A percentile compares a stretch with the other conserved stretches of the same genome.
Evolutionary conservation across 2,113 vertebrate genomes (phyloP).

Genomic region (Australoheros scitulus): DNA sequence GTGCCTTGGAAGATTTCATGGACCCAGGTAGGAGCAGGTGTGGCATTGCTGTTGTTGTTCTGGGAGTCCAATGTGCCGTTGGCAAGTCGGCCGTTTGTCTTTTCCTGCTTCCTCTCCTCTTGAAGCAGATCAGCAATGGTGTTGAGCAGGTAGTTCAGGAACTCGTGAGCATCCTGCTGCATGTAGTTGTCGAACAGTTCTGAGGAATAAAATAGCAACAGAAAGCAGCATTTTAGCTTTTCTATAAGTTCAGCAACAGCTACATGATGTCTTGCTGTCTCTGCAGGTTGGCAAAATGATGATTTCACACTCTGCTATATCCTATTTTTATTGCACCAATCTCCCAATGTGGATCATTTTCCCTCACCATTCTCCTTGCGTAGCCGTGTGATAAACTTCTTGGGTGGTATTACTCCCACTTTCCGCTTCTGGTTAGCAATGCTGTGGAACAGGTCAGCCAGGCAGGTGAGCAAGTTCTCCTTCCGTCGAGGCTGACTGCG

Average conservation of each 20-base stretch:
- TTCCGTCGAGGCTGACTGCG: slow-evolving; percentile 97
- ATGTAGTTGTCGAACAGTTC: slow-evolving; percentile 99
- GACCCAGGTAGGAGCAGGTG: slow-evolving; percentile 93
- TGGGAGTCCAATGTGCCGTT: slow-evolving; percentile 90
- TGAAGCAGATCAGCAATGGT: slow-evolving; percentile 97
- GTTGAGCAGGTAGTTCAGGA: slow-evolving; percentile 98
- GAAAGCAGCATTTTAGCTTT: neutral
- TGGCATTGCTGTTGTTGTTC: slow-evolving; percentile 84
- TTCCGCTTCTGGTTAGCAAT: slow-evolving; percentile 99
- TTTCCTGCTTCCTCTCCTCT: slow-evolving; percentile 97
- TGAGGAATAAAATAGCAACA: slow-evolving; percentile 56
- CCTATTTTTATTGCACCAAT: neutral
- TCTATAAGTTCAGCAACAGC: neutral
- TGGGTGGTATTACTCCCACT: slow-evolving; percentile 97
- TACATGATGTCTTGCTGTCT: neutral
- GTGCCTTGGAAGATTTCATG: slow-evolving; percentile 99
- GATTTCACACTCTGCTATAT: neutral
- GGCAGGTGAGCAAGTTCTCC: slow-evolving; percentile 95
- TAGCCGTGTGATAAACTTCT: slow-evolving; percentile 96
- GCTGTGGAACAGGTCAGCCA: slow-evolving; percentile 97
- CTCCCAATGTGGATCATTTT: neutral
- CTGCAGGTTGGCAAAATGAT: neutral
- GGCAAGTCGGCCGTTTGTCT: slow-evolving; percentile 93
- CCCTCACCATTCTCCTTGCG: slow-evolving; percentile 95
- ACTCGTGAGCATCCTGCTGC: slow-evolving; percentile 98